Evolutionary conservation across 2,888 invertebrate genomes (phyloP), one percentile per base, ranked within the genome.

Genomic region (Acrobasis consociella): DNA sequence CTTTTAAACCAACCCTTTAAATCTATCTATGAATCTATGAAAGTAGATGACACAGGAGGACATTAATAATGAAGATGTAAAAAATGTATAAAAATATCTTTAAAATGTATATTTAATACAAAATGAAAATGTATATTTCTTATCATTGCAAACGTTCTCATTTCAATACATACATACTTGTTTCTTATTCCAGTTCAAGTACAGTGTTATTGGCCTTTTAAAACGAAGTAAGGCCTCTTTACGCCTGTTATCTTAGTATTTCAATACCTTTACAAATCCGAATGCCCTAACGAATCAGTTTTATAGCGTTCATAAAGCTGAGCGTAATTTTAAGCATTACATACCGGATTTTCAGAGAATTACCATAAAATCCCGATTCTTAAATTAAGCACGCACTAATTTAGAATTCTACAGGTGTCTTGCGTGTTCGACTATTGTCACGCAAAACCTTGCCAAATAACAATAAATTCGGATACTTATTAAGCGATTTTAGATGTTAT

Each of bases 321-420:
- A 39, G 53, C 38, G 37, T 60, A 50, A 58, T 16, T 49, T 52
- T 50, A 46, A 22, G 8, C 62, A 51, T 51, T 49, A 13, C 38
- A 49, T 58, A 46, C 37, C 60, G 39, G 46, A 59, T 63, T 75
- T 69, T 66, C 64, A 62, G 50, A 42, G 60, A 68, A 83, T 87
- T 86, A 80, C 68, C 83, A 84, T 87, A 78, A 77, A 80, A 71
- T 76, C 75, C 67, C 72, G 72, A 82, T 83, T 82, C 71, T 66
- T 65, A 71, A 66, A 65, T 67, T 66, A 68, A 63, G 63, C 70
- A 67, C 64, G 70, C 69, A 67, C 74, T 80, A 69, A 78, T 81
- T 84, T 79, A 58, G 64, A 64, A 86, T 85, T 85, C 83, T 76
- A 68, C 76, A 75, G 74, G 68, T 71, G 79, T 76, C 72, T 80